phyloP scores from a whole-genome alignment of 2,113 vertebrate genomes.

The Dipodomys ordii region DNA sequence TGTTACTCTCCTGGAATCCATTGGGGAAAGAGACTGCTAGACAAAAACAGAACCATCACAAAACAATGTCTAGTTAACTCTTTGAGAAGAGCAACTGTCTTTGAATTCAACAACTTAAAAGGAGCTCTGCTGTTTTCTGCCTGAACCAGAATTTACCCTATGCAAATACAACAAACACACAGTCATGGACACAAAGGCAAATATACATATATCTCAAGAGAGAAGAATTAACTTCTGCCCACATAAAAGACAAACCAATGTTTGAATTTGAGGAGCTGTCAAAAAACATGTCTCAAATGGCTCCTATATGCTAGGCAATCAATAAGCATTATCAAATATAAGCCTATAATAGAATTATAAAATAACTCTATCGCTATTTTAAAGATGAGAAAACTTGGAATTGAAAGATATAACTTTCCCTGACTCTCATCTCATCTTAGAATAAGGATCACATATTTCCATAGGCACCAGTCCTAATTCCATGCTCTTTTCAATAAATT shows the following conservation, averaged over 20 bases:
- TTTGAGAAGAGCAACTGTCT: neutral
- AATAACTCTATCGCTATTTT: neutral
- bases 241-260: neutral
- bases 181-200: neutral
- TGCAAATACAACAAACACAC: neutral
- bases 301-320: neutral
- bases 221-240: neutral
- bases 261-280: neutral
- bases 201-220: neutral
- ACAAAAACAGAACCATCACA: neutral
- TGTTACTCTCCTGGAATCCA: neutral
- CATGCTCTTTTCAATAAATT: neutral
- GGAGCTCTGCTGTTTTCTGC: neutral
- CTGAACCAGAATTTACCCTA: neutral
- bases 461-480: neutral
- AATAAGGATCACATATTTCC: neutral
- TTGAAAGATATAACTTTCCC: neutral
- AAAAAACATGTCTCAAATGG: neutral
- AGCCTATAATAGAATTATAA: neutral
- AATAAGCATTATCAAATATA: neutral
- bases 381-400: neutral
- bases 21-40: neutral
- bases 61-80: neutral
- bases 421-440: neutral
- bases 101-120: conserved; percentile 45